Base-by-base conservation (phyloP, 2,888 invertebrate species). In the Morinoia aosen region DNA sequence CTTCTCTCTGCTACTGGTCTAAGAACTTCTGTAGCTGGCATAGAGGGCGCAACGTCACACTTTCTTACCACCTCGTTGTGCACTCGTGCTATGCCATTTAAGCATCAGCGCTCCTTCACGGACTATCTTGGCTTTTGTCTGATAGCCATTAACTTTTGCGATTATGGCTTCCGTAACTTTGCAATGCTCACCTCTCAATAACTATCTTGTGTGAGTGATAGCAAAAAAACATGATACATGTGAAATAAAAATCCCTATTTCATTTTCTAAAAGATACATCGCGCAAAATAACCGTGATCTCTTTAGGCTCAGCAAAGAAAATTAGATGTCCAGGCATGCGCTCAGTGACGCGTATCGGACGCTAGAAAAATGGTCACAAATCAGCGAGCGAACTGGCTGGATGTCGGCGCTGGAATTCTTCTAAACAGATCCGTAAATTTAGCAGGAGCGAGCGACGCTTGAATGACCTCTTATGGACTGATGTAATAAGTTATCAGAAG, bases 391-490 rank as follows among this genome's bases (percentile, higher is more conserved):
- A 40, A 48, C 90, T 40, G 39, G 90, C 90, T 33, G 33, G 76
- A 33, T 76, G 25, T 76, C 61, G 19, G 76, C 7, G 76, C 76
- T 25, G 25, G 76, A 57, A 57, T 12, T 56, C 57, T 57, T 33
- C 57, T 93, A 93, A 57, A n/a, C 39, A 90, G 90, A 57, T 93
- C 56, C 57, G 56, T n/a, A 57, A 93, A 93, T 93, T 93, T 93
- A 57, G 93, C n/a, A 25, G 93, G 57, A 57, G 33, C 25, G 56
- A 57, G 40, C 56, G 57, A 57, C 93, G 57, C 57, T 25, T 33
- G 33, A 93, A 93, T 93, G 93, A 93, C 93, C 93, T 48, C 93
- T 93, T 57, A 57, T 48, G 57, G 93, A 93, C 57, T 48, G 93
- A 93, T 33, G 93, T 93, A 57, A 93, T 93, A 48, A 48, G 93